These are phyloP conservation scores for Vidua chalybeata DNA, from an alignment of 2,113 vertebrate genomes.

Conservation along the genomic window DNA sequence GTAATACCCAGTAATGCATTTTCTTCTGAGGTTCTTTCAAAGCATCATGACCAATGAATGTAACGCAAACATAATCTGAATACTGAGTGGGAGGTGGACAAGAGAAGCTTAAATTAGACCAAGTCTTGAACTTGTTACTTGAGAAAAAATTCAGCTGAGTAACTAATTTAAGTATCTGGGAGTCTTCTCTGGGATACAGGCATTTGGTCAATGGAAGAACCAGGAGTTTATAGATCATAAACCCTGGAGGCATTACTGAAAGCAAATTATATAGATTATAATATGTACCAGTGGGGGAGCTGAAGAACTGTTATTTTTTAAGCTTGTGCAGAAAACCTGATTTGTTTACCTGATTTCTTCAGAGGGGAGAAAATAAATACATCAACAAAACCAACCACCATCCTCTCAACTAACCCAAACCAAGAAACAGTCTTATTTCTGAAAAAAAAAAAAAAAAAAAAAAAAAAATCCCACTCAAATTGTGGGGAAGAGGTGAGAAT, in stretches of 20 bases:
- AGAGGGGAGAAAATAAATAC: rapidly evolving
- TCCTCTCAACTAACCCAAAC: background rate
- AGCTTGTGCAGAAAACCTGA: background rate
- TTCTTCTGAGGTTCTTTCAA: background rate
- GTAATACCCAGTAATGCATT: background rate
- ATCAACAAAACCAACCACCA: background rate
- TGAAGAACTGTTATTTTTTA: background rate
- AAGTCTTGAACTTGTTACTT: background rate
- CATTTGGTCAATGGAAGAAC: background rate
- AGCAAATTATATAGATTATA: background rate
- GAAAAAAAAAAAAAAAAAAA: background rate
- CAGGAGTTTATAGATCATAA: background rate
- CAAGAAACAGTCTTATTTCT: background rate
- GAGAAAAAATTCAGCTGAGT: background rate
- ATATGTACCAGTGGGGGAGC: rapidly evolving
- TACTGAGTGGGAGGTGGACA: background rate
- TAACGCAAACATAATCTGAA: background rate
- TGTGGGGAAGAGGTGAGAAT: background rate
- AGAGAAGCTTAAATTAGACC: background rate
- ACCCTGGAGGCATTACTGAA: background rate
- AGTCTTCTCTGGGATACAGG: rapidly evolving
- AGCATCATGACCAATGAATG: background rate
- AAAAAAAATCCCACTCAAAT: background rate
- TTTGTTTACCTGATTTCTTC: background rate
- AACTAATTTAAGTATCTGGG: background rate